phyloP scores from a whole-genome alignment of 2,888 invertebrate species.

The Protophormia terraenovae region DNA sequence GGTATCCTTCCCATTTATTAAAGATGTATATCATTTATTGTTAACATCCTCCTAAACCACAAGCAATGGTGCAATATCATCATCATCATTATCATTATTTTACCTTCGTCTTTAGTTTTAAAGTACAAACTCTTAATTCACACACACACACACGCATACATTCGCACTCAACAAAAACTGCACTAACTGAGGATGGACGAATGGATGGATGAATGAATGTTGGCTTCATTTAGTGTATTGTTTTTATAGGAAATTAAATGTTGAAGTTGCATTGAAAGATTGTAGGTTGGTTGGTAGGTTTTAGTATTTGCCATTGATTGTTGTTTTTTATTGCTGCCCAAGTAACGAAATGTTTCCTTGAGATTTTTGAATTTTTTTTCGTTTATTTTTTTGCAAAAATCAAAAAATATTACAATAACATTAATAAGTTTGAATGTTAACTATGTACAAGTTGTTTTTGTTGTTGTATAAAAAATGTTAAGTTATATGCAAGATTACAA shows the following conservation, averaged over 20 bases:
- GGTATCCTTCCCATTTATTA: constrained; percentile 25
- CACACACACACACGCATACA: constrained; percentile 5
- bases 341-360: constrained; percentile 75
- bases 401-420: constrained; percentile 16
- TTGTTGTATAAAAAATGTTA: constrained; percentile 48
- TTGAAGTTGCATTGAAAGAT: constrained; percentile 59
- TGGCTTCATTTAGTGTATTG: constrained; percentile 26
- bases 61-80: constrained; percentile 33
- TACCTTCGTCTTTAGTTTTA: constrained; percentile 58
- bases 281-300: no score
- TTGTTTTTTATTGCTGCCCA: constrained; percentile 33
- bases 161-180: constrained; percentile 8
- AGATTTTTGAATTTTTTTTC: constrained; percentile 74
- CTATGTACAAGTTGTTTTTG: no score
- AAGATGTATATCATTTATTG: constrained; percentile 57
- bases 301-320: constrained; percentile 54
- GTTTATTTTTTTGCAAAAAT: constrained; percentile 8
- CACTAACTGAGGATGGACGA: background rate
- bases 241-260: constrained; percentile 62
- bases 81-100: constrained; percentile 23
- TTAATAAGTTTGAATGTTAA: constrained; percentile 44
- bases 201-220: constrained; percentile 14
- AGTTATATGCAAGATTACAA: no score
- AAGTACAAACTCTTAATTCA: constrained; percentile 16
- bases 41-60: constrained; percentile 48